phyloP scores from a whole-genome alignment of 1,140 invertebrate genomes.

The Platyura marginata region DNA sequence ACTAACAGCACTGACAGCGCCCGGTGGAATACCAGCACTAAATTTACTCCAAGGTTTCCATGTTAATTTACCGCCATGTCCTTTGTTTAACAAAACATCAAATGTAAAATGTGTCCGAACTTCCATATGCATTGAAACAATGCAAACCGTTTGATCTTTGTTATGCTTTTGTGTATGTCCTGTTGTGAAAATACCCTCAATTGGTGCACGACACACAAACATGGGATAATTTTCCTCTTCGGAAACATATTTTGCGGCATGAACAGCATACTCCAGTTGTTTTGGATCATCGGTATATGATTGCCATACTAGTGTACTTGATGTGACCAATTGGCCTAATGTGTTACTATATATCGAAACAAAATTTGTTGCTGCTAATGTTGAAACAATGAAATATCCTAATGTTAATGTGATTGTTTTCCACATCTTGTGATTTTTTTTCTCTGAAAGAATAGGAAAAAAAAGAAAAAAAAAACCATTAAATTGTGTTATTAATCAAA shows the following conservation, averaged over 20 bases:
- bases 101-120: slow-evolving; percentile 39
- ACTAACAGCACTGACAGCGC: slow-evolving; percentile 37
- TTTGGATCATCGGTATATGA: slow-evolving; percentile 24
- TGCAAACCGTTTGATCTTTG: slow-evolving; percentile 32
- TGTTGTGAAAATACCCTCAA: slow-evolving; percentile 48
- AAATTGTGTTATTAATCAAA: too few relatives aligned
- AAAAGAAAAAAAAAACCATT: too few relatives aligned
- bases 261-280: slow-evolving; percentile 28
- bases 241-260: slow-evolving; percentile 31
- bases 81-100: slow-evolving; percentile 57
- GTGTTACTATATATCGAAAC: not conserved
- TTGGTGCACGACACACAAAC: slow-evolving; percentile 50
- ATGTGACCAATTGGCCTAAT: slow-evolving; percentile 27
- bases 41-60: slow-evolving; percentile 56
- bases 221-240: slow-evolving; percentile 30
- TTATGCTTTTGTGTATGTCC: slow-evolving; percentile 38
- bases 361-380: not conserved
- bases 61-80: slow-evolving; percentile 47
- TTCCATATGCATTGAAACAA: slow-evolving; percentile 38
- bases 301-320: slow-evolving; percentile 35
- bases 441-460: too few relatives aligned
- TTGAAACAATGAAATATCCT: not conserved
- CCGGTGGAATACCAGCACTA: slow-evolving; percentile 31
- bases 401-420: not conserved
- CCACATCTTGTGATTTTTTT: too few relatives aligned